Evolutionary conservation across 2,113 vertebrate genomes (phyloP), one percentile per base, ranked within the genome.

Genomic region (Mellivora capensis): DNA sequence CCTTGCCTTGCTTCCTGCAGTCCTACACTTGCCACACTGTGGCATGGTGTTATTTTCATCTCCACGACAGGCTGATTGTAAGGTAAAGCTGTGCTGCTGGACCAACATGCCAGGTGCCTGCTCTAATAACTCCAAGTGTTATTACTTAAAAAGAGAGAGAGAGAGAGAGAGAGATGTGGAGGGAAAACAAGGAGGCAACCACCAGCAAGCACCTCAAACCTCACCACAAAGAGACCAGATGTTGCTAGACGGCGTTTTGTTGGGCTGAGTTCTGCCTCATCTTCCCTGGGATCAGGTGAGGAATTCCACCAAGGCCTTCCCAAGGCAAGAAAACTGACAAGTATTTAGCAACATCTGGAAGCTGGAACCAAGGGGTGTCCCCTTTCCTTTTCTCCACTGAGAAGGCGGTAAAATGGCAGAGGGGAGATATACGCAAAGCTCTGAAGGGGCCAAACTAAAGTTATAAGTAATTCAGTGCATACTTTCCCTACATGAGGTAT

Each of bases 71-170:
- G 98, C 97, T 98, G 98, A 99, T 98, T 98, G 98, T 95, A 98
- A 98, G 95, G 93, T 98, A 98, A 98, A 98, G 94, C 97, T 97
- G 97, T 87, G 88, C 97, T 97, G 98, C 96, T 93, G 98, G 98
- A 98, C 98, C 98, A 98, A 57, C 93, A 54, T 98, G 97, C 98
- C 98, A 98, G 98, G 98, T 99, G 97, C 98, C 97, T 64, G 9
- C 97, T 98, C 97, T 97, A 98, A 97, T 96, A 98, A 98, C 82
- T 98, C 93, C 80, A 85, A 96, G 92, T 96, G 95, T 97, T 98
- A 96, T 97, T 98, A 77, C 97, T 98, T 98, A 97, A 62, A 72
- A 82, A 39, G 20, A 97, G 96, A 96, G 49, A 59, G 18, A 23
- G 1, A 18, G 83, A n/a, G 21, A 97, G 96, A 96, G 57, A 97